Base-by-base conservation (phyloP, 2,113 vertebrate species). In the Sylvilagus bachmani region DNA sequence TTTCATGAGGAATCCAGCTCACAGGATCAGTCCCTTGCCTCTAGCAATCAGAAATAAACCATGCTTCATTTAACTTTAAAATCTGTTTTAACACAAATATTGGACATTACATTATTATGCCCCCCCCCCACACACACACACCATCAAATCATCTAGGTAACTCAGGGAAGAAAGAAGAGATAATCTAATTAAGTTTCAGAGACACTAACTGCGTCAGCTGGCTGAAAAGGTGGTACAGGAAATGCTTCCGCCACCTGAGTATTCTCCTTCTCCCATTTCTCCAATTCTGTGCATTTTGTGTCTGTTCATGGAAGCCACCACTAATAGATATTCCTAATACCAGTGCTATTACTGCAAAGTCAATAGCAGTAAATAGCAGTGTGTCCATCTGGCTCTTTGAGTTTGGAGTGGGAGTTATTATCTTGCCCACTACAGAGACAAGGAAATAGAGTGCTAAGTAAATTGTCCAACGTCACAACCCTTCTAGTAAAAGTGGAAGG, bases 31-130 rank as follows among this genome's bases (percentile, higher is more conserved):
- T 58, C 69, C 27, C 51, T 91, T 62, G 19, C 10, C 51, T 78
- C 6, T 84, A 70, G 83, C 61, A 70, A 78, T 86, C 31, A 80
- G 85, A 70, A 92, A 55, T 36, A 73, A 89, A 38, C 13, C 70
- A 36, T 33, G 31, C 25, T 64, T 77, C 62, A 64, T 38, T 89
- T 91, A 62, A 82, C 33, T 70, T 86, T 84, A 61, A 93, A 82
- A 74, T 24, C 24, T 19, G 7, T 84, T 84, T 70, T 87, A 69
- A 62, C 19, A 87, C 64, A 79, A 92, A 78, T 88, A 67, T 84
- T 92, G 91, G 27, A 93, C 84, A 22, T 16, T 25, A 2, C 31
- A 13, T 4, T 33, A 27, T 73, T 78, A 75, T 10, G 64, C 7
- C 44, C 44, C 44, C 44, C 44, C 44, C 44, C 44, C 44, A 44